Base-by-base conservation (phyloP, 35 echinoderm and acorn worm genomes). In the Hemicentrotus pulcherrimus region DNA sequence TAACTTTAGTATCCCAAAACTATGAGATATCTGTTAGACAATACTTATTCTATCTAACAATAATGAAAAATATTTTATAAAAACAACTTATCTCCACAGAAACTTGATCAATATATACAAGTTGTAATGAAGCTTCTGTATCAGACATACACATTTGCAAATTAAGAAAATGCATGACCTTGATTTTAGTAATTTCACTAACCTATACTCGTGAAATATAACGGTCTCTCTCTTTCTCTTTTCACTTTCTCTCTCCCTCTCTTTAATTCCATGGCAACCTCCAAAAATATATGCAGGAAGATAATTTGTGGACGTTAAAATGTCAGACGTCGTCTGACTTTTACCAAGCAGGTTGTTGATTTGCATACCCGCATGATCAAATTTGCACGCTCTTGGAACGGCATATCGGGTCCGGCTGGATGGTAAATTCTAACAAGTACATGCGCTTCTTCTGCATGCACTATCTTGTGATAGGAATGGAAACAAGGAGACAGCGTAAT, bases 281-380 rank as follows among this genome's bases (percentile, higher is more conserved):
- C 88, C 88, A 45, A 47, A 45, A 90, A 45, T 90, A 33, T 47
- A 90, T 90, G 88, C 15, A 47, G 88, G 88, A 90, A 59, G 52
- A 47, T 45, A 90, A 90, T 33, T 30, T 47, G 88, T 47, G 46
- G 88, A 78, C 88, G 31, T 47, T 90, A 90, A 90, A 90, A 90
- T 90, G 88, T 90, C 88, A 90, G 88, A 90, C 88, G 32, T 33
- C 32, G 88, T 90, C 32, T 41, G 88, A 30, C 88, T 90, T 33
- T 90, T 30, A 30, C 19, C 88, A 31, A 32, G 18, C 32, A 46
- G 14, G 32, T 33, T 90, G 31, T 19, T 90, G 88, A 90, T 90
- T 90, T 90, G 19, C 88, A 90, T 90, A 47, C 32, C 32, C 88
- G 65, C 65, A 24, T 90, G 88, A 90, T 90, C 88, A 90, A 90